These are phyloP conservation scores for Drosophila longiperda DNA, from an alignment of 2,888 invertebrate species.

Conservation along the genomic window DNA sequence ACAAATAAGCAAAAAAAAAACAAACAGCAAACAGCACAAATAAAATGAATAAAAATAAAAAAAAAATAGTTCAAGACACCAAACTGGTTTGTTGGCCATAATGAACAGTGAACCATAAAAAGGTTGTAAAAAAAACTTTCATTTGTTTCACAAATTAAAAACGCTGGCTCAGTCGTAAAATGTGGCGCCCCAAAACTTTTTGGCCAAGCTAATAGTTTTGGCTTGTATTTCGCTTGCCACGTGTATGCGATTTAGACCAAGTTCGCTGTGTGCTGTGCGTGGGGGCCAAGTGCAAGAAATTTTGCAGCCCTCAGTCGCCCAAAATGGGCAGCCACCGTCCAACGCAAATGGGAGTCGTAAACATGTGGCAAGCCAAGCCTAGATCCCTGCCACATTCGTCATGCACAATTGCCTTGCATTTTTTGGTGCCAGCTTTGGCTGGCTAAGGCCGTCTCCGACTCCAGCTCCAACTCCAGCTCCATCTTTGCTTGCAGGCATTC, in stretches of 20 bases:
- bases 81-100: constrained; percentile 59
- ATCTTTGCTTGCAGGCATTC: constrained; percentile 60
- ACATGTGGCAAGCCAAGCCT: constrained; percentile 48
- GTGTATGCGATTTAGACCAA: constrained; percentile 66
- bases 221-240: constrained; percentile 60
- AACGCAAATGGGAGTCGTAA: constrained; percentile 76
- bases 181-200: constrained; percentile 66
- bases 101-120: constrained; percentile 79
- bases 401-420: constrained; percentile 77
- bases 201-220: constrained; percentile 63
- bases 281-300: constrained; percentile 64
- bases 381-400: constrained; percentile 75
- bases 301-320: constrained; percentile 44
- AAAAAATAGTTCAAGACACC: constrained; percentile 54
- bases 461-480: constrained; percentile 11
- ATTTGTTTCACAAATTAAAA: constrained; percentile 78
- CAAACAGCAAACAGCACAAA: constrained; percentile 18
- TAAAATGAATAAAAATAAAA: constrained; percentile 9
- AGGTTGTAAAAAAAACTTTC: constrained; percentile 78
- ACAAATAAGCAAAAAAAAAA: constrained; percentile 41
- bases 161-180: constrained; percentile 64
- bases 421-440: constrained; percentile 30
- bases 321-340: constrained; percentile 63
- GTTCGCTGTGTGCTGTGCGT: constrained; percentile 26
- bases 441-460: background rate